phyloP scores from a whole-genome alignment of 2,888 invertebrate species.

The Orthosia gothica region DNA sequence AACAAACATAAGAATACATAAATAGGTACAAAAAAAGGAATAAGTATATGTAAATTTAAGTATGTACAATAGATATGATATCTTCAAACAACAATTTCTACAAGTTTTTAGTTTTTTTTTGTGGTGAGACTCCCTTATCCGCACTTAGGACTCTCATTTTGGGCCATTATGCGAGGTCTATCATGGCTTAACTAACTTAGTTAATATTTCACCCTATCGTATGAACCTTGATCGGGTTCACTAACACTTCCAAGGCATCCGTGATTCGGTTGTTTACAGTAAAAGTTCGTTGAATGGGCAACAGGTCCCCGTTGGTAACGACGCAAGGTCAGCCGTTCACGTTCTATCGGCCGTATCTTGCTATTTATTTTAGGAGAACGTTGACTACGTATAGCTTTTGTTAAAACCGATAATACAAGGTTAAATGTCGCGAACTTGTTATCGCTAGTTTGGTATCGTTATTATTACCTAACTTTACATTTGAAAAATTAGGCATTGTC shows the following conservation, averaged over 20 bases:
- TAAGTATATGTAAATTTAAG: no score
- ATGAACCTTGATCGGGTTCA: constrained; percentile 36
- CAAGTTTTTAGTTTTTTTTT: no score
- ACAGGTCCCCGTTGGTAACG: constrained; percentile 46
- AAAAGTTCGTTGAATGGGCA: constrained; percentile 46
- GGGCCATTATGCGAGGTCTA: no score
- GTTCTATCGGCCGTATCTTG: constrained; percentile 35
- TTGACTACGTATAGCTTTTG: constrained; percentile 7
- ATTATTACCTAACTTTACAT: constrained; percentile 15
- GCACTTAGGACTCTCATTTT: no score
- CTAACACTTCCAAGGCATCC: constrained; percentile 18
- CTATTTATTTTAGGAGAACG: constrained; percentile 41
- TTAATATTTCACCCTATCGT: background rate
- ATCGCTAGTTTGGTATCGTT: constrained; percentile 1
- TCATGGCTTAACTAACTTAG: no score
- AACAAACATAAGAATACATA: no score
- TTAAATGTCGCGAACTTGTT: constrained; percentile 37
- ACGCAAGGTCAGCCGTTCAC: constrained; percentile 46
- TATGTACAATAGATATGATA: no score
- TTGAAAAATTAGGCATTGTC: background rate
- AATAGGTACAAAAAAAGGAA: no score
- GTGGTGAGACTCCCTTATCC: no score
- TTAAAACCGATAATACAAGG: constrained; percentile 50
- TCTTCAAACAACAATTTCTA: no score
- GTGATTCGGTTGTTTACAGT: constrained; percentile 33